Conservation (phyloP, 2,888 invertebrate species). For the Cenopis cana region DNA sequence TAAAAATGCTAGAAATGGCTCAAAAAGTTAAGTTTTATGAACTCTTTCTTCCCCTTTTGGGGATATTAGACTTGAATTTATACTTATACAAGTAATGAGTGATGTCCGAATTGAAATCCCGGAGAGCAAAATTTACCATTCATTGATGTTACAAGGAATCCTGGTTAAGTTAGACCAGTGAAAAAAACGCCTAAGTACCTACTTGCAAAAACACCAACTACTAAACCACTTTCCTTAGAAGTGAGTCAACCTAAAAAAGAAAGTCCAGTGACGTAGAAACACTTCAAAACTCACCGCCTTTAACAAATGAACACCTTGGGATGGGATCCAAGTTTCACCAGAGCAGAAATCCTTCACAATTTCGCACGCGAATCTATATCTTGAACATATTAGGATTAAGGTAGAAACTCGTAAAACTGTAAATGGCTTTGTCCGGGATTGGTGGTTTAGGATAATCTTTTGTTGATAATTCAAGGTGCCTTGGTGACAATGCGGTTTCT, state of each 20-base stretch:
- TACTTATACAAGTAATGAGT: not conserved
- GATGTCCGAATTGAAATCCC: not conserved
- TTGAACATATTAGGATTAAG: not conserved
- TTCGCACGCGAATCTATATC: conserved; percentile 6
- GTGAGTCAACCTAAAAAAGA: conserved; percentile 47
- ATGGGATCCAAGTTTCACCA: conserved; percentile 59
- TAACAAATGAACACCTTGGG: conserved; percentile 81
- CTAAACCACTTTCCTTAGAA: conserved; percentile 28
- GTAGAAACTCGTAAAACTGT: not conserved
- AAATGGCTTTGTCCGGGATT: conserved; percentile 45
- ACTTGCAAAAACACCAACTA: not conserved
- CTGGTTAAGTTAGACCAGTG: not conserved
- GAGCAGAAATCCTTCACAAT: conserved; percentile 63
- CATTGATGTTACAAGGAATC: not conserved
- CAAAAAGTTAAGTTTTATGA: too few relatives aligned
- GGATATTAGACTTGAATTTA: not conserved
- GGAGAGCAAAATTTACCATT: not conserved
- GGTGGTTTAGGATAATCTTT: conserved; percentile 76
- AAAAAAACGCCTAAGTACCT: conserved; percentile 3
- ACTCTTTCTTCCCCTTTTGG: too few relatives aligned
- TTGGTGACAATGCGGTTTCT: conserved; percentile 62
- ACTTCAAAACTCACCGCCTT: conserved; percentile 65
- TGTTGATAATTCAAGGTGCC: conserved; percentile 76
- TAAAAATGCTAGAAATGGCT: too few relatives aligned
- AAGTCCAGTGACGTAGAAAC: conserved; percentile 67